Conservation (phyloP, 2,797 vertebrate genomes). For the Sebastes trivittatus region DNA sequence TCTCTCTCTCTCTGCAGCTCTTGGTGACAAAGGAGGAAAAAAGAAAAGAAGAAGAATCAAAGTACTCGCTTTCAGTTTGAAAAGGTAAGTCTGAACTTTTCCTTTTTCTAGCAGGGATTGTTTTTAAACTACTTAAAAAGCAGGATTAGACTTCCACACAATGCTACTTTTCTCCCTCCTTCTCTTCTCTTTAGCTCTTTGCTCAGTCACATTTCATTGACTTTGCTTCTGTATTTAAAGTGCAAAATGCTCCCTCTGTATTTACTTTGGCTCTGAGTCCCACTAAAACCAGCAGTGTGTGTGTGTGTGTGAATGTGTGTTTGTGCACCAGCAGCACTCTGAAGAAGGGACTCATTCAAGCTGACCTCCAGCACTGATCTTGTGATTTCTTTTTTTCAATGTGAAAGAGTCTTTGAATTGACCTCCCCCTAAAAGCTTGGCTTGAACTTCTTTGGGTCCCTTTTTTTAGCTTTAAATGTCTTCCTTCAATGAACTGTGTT, state of each 20-base stretch:
- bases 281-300: conserved; percentile 4
- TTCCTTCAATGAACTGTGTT: conserved; percentile 51
- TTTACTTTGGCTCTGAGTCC: conserved; percentile 66
- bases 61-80: conserved; percentile 23
- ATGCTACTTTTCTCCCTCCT: not conserved
- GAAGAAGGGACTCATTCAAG: conserved; percentile 69
- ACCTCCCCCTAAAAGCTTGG: conserved; percentile 9
- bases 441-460: conserved; percentile 7
- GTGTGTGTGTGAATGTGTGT: conserved; percentile 13
- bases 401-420: conserved; percentile 20
- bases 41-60: conserved; percentile 2
- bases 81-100: conserved; percentile 68
- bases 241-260: conserved; percentile 53
- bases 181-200: conserved; percentile 3
- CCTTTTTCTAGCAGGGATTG: not conserved
- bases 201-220: conserved; percentile 39
- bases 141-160: conserved; percentile 45
- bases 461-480: conserved; percentile 30
- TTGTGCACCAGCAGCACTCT: conserved; percentile 21
- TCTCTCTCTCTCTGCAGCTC: conserved; percentile 32
- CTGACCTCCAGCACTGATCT: conserved; percentile 37
- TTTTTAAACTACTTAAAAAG: conserved; percentile 20
- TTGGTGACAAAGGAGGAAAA: conserved; percentile 29
- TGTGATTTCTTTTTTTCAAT: conserved; percentile 12
- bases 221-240: conserved; percentile 44